Conservation (phyloP, 2,113 vertebrate genomes). For the Pipa parva region DNA sequence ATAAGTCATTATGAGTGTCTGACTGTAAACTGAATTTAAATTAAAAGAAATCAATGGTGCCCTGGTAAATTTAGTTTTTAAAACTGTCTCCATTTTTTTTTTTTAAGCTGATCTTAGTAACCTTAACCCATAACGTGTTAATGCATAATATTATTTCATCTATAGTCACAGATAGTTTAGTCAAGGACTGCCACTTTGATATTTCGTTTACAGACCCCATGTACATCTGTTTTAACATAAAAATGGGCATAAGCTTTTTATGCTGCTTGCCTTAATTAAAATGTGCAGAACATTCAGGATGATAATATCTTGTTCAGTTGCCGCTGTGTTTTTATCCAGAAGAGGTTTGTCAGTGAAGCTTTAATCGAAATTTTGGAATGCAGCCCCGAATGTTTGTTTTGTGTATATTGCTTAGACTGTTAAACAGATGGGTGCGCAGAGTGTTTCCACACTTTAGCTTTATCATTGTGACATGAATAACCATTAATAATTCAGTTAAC, state of each 20-base stretch:
- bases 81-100: too few relatives aligned
- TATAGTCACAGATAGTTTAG: too few relatives aligned
- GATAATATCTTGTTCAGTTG: background rate
- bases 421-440: conserved; percentile 17
- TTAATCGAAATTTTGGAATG: conserved; percentile 3
- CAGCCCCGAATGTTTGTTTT: background rate
- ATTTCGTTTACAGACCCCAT: too few relatives aligned
- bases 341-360: conserved; percentile 5
- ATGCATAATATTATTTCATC: too few relatives aligned
- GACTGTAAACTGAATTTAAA: too few relatives aligned
- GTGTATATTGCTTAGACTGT: background rate
- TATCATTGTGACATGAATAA: conserved; percentile 11
- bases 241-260: conserved; percentile 2
- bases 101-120: too few relatives aligned
- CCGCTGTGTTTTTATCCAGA: background rate
- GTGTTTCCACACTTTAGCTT: conserved; percentile 28
- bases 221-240: too few relatives aligned
- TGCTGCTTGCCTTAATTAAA: conserved; percentile 29
- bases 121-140: too few relatives aligned
- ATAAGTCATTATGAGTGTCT: too few relatives aligned
- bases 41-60: too few relatives aligned
- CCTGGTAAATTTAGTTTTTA: too few relatives aligned
- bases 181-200: too few relatives aligned
- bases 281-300: conserved; percentile 10
- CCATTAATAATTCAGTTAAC: conserved; percentile 30